Base-by-base conservation (phyloP, 1,140 invertebrate genomes). In the Orius laevigatus region DNA sequence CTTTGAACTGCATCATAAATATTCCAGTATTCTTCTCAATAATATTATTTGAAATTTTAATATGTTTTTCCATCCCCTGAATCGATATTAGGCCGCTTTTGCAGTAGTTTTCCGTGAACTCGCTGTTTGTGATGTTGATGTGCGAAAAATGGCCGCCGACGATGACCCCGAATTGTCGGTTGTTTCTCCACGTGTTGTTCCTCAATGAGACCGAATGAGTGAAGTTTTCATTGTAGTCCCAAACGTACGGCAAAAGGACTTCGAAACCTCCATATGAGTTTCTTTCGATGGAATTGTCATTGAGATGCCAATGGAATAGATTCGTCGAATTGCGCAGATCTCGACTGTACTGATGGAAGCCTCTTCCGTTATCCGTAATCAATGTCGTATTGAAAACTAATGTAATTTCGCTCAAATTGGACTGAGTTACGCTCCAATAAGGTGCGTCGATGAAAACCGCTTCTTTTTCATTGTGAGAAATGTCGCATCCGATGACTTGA, bases 1-100 rank as follows among this genome's bases (percentile, higher is more conserved):
- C 80, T 50, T 78, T 75, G 59, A 97, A 88, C 60, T 94, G 82
- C 1, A 96, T 71, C 68, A 95, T 81, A 58, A 78, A 88, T n/a
- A 73, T 70, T 0, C 84, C 88, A 41, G 68, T 75, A 60, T 99
- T 99, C 15, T 72, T 68, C 53, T 78, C 72, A 34, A 98, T 84
- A 45, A 57, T 53, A 59, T 84, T 81, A 61, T 68, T 82, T 76
- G 57, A 75, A 63, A 74, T 83, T 19, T 76, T 69, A 65, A 97
- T 72, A 57, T 84, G 79, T 65, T 99, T 99, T 64, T 99, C 96
- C 91, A 97, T 98, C 11, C 96, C 95, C 47, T 75, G 70, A 3
- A 98, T 69, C 0, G 80, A 76, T 2, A 98, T 71, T 11, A 98
- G 63, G 0, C 94, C 87, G 8, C 64, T 70, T 48, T 78, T 76